These are phyloP conservation scores for Zaprionus davidi DNA, from an alignment of 1,140 invertebrate species.

Conservation along the genomic window DNA sequence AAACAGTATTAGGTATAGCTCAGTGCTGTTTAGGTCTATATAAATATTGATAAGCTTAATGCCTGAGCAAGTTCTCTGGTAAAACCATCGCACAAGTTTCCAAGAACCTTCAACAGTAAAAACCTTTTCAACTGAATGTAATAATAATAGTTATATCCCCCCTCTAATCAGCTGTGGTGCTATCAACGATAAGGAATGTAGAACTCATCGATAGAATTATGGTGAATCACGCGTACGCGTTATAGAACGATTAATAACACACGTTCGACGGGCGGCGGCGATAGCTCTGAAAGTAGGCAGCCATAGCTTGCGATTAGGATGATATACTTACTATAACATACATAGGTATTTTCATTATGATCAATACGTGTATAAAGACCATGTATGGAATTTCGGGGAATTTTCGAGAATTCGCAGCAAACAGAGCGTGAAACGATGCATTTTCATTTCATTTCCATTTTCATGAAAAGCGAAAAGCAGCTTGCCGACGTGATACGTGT, in stretches of 20 bases:
- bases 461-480: conserved; percentile 49
- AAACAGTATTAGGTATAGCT: not conserved
- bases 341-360: not conserved
- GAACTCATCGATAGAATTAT: conserved; percentile 2
- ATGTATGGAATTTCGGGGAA: conserved; percentile 8
- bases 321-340: not conserved
- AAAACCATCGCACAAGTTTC: not conserved
- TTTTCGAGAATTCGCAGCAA: conserved; percentile 32
- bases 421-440: conserved; percentile 72
- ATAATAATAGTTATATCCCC: not conserved
- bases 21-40: not conserved
- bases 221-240: conserved; percentile 18
- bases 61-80: not conserved
- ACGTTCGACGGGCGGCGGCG: not conserved
- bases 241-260: conserved; percentile 4
- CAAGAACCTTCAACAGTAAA: not conserved
- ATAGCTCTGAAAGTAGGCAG: not conserved
- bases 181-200: not conserved
- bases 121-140: not conserved
- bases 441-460: conserved; percentile 74
- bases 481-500: conserved; percentile 15
- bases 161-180: not conserved
- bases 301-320: conserved; percentile 7
- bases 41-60: not conserved
- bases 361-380: too few relatives aligned